phyloP scores from a whole-genome alignment of 2,113 vertebrate species.

The Holacanthus passer region DNA sequence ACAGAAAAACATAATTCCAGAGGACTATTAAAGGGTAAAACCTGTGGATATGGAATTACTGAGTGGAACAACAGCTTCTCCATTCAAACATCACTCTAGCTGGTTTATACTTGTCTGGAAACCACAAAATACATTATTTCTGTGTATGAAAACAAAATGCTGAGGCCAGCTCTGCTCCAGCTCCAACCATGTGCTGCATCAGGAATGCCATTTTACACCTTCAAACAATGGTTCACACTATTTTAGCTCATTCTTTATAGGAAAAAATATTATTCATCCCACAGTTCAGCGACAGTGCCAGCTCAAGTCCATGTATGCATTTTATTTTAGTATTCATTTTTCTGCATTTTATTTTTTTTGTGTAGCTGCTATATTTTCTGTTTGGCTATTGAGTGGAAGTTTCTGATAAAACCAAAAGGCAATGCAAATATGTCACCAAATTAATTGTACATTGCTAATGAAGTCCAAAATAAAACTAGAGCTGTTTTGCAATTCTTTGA shows the following conservation, averaged over 20 bases:
- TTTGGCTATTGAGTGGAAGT: background rate
- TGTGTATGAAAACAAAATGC: constrained; percentile 1
- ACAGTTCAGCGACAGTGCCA: background rate
- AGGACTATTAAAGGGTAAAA: background rate
- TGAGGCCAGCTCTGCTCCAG: background rate
- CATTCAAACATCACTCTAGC: background rate
- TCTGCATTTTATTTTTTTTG: background rate
- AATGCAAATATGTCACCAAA: too few species aligned
- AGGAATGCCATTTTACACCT: background rate
- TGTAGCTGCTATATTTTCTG: background rate
- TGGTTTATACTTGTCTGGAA: background rate
- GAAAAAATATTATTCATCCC: background rate
- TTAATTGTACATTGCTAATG: too few species aligned
- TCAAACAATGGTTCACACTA: background rate
- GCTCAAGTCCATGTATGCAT: background rate
- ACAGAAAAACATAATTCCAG: background rate
- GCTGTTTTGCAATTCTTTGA: background rate
- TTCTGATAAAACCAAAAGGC: background rate
- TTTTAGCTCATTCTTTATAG: background rate
- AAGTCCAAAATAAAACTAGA: background rate
- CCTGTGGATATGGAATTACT: background rate
- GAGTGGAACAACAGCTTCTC: background rate
- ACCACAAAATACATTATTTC: background rate
- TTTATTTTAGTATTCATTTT: background rate
- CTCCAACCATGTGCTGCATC: background rate